Evolutionary conservation across 2,888 invertebrate genomes (phyloP), one percentile per base, ranked within the genome.

Genomic region (Callosobruchus maculatus): DNA sequence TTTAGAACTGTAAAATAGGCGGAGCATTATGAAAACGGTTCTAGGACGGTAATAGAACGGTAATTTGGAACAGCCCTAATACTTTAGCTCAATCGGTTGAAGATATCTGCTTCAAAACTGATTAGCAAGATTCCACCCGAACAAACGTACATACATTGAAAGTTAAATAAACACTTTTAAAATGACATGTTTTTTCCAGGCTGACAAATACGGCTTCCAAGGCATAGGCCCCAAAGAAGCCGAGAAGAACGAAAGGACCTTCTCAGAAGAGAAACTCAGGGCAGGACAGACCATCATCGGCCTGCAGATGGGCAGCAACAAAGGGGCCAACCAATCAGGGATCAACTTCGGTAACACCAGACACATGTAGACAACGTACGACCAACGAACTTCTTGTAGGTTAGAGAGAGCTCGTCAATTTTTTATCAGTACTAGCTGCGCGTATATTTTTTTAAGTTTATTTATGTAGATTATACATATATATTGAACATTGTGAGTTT

Each of bases 261-360:
- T 98, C 89, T 92, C 95, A 20, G 97, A 98, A 73, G 98, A 99
- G 85, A 98, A 98, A 87, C 89, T 98, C 80, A 92, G 95, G 78
- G 97, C 97, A 20, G 96, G 97, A 0, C 95, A 97, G 84, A 94
- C 94, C 71, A 95, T 98, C 76, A 98, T 98, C 86, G 95, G 96
- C 73, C 91, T 98, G 74, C 98, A 99, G 87, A 97, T 97, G 88
- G 99, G 99, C 75, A 96, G 96, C 84, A 99, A 99, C 91, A 98
- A 98, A 88, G 98, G 98, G 30, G 98, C 98, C 82, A 97, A 90
- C 85, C 98, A 98, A 88, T 95, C 96, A 79, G 99, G 98, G 74
- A 96, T 98, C 86, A 98, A 95, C 88, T 97, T 98, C 84, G 98
- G 98, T 81, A 97, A 97, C 89, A 97, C 97, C 83, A 92, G 98